These are phyloP conservation scores for Limenitis camilla DNA, from an alignment of 2,888 invertebrate species.

Conservation along the genomic window DNA sequence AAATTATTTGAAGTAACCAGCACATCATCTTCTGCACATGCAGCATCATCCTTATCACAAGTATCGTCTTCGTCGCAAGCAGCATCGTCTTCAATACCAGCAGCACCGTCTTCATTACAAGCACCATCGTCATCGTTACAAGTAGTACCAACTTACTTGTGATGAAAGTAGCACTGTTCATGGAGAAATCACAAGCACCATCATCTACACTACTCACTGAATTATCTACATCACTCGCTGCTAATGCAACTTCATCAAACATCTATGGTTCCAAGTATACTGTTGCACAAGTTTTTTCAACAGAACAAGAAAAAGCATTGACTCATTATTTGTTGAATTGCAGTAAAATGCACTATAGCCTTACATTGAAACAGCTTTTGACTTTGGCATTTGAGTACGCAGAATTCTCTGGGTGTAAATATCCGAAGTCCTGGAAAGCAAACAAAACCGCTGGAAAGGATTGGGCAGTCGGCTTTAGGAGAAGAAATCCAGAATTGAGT, in stretches of 20 bases:
- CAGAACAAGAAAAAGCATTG: constrained; percentile 22
- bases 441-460: constrained; percentile 2
- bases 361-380: constrained; percentile 21
- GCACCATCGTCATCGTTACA: no score
- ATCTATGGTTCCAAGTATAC: constrained; percentile 12
- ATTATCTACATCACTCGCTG: constrained; percentile 1
- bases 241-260: background rate
- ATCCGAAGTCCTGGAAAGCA: constrained; percentile 12
- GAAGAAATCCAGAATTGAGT: background rate
- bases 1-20: constrained; percentile 20
- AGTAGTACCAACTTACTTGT: no score
- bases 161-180: background rate
- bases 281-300: constrained; percentile 23
- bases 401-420: no score
- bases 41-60: constrained; percentile 3
- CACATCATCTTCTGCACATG: constrained; percentile 13
- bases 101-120: constrained; percentile 3
- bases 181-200: background rate
- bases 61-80: constrained; percentile 5
- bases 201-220: background rate
- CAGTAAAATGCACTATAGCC: constrained; percentile 17
- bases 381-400: constrained; percentile 27
- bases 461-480: constrained; percentile 1
- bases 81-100: constrained; percentile 2
- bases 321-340: constrained; percentile 24